These are phyloP conservation scores for Andrena bucephala DNA, from an alignment of 2,888 invertebrate genomes.

Conservation along the genomic window DNA sequence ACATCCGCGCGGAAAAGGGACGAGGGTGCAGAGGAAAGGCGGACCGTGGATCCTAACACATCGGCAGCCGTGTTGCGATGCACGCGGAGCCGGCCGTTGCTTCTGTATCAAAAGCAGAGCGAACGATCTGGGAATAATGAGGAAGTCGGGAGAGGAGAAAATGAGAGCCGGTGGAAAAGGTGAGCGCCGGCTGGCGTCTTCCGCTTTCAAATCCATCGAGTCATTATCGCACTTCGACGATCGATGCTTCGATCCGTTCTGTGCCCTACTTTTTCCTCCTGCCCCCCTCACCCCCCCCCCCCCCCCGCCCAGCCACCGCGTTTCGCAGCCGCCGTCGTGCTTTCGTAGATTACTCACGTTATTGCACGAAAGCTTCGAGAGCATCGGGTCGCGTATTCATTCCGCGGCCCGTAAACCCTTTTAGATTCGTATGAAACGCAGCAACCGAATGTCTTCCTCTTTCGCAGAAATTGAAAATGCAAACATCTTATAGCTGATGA, in stretches of 20 bases:
- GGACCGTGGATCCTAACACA: constrained; percentile 3
- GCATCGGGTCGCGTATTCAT: constrained; percentile 50
- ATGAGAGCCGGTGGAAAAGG: constrained; percentile 67
- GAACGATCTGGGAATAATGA: constrained; percentile 70
- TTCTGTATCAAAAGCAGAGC: constrained; percentile 58
- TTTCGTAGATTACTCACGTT: constrained; percentile 66
- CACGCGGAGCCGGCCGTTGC: constrained; percentile 29
- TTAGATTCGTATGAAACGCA: constrained; percentile 23
- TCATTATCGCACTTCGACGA: constrained; percentile 70
- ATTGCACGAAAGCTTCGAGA: constrained; percentile 62
- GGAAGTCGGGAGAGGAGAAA: constrained; percentile 60
- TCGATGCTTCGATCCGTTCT: constrained; percentile 67
- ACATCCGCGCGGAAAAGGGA: not conserved
- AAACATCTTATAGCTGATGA: constrained; percentile 48
- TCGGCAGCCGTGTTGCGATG: constrained; percentile 1
- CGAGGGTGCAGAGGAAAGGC: not conserved
- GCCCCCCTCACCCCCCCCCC: no score
- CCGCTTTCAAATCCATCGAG: constrained; percentile 72
- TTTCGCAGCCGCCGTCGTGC: constrained; percentile 35
- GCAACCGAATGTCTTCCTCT: constrained; percentile 26
- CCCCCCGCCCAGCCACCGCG: no score
- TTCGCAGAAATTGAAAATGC: constrained; percentile 52
- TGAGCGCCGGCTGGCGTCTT: constrained; percentile 63
- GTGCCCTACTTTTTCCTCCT: constrained; percentile 63
- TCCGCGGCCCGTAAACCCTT: constrained; percentile 47